These are phyloP conservation scores for Danio albolineatus DNA, from an alignment of 2,797 vertebrate genomes.

Conservation along the genomic window DNA sequence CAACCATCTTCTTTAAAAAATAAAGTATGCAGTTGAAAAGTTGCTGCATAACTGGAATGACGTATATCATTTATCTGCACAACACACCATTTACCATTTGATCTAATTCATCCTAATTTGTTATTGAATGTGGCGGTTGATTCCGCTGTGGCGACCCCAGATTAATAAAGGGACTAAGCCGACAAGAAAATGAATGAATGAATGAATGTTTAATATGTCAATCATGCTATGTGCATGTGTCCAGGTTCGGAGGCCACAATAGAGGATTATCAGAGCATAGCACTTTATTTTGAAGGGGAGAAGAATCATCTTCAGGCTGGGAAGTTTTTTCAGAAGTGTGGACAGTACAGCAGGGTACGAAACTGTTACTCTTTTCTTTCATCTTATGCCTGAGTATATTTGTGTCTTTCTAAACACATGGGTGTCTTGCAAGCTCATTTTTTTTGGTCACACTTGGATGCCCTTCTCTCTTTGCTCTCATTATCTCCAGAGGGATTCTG, in stretches of 20 bases:
- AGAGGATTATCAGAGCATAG: slow-evolving; percentile 97
- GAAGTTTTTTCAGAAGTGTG: slow-evolving; percentile 94
- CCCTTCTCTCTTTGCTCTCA: slow-evolving; percentile 10
- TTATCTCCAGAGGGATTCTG: slow-evolving; percentile 26
- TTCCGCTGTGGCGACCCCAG: too few relatives aligned
- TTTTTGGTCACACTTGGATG: slow-evolving; percentile 32
- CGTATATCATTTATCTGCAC: not conserved
- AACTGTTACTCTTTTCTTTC: not conserved
- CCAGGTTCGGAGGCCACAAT: slow-evolving; percentile 87
- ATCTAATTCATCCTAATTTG: not conserved
- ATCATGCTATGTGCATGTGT: slow-evolving; percentile 1
- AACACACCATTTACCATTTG: not conserved
- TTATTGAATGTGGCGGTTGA: too few relatives aligned
- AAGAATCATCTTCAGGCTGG: slow-evolving; percentile 96
- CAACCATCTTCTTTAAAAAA: not conserved
- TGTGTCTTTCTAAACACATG: not conserved
- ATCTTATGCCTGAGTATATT: not conserved
- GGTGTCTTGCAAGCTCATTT: not conserved
- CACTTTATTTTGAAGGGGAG: slow-evolving; percentile 95
- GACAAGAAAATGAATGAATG: too few relatives aligned
- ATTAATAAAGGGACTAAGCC: too few relatives aligned
- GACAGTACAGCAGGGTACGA: slow-evolving; percentile 88
- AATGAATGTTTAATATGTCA: not conserved
- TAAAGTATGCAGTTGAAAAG: not conserved
- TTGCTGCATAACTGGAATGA: not conserved